These are phyloP conservation scores for Antigone vipio DNA, from an alignment of 2,113 vertebrate species.

Conservation along the genomic window DNA sequence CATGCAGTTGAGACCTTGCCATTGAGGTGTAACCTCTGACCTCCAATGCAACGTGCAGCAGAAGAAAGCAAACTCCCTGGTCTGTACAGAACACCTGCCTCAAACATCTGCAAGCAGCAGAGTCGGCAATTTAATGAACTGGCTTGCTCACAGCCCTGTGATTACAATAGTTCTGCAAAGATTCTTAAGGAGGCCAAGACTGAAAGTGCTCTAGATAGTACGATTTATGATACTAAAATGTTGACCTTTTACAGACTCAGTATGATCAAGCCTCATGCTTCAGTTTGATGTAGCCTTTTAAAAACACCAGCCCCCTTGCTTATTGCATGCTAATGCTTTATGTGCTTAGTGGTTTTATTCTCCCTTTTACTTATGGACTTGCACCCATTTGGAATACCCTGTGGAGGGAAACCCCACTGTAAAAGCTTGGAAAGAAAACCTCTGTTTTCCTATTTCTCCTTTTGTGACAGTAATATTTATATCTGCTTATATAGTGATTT, in stretches of 20 bases:
- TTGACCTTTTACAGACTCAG: not conserved
- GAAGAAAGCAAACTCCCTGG: conserved; percentile 33
- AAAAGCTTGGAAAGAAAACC: not conserved
- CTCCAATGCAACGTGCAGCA: not conserved
- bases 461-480: not conserved
- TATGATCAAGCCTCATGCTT: not conserved
- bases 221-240: not conserved
- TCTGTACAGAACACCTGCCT: conserved; percentile 54
- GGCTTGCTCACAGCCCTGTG: not conserved
- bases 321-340: not conserved
- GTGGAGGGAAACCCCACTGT: not conserved
- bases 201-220: not conserved
- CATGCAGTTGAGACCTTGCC: conserved; percentile 30
- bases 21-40: conserved; percentile 54
- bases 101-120: conserved; percentile 40
- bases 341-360: not conserved
- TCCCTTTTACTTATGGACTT: not conserved
- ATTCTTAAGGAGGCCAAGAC: not conserved
- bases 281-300: not conserved
- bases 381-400: not conserved
- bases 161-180: not conserved
- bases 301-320: not conserved
- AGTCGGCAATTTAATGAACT: not conserved
- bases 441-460: not conserved
- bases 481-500: not conserved